Evolutionary conservation across 1,140 invertebrate genomes (phyloP).

Genomic region (Micrasema longulum): DNA sequence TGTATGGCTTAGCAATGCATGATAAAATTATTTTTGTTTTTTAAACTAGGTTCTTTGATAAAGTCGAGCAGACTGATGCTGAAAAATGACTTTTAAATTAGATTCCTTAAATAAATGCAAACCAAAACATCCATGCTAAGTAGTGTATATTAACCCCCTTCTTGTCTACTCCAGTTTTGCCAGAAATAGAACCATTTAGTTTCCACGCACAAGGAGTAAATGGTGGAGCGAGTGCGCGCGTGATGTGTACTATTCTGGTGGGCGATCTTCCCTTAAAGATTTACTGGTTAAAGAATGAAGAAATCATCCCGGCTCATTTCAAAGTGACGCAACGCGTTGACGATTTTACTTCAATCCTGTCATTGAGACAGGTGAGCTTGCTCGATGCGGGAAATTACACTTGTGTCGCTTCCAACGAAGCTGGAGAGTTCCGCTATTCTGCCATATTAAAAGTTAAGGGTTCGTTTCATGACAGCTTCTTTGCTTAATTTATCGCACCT

Average conservation of each 20-base stretch:
- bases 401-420: slow-evolving; percentile 81
- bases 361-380: slow-evolving; percentile 58
- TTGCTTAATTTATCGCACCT: slow-evolving; percentile 40
- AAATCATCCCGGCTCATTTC: slow-evolving; percentile 40
- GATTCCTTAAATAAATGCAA: background rate
- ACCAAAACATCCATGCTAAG: slow-evolving; percentile 11
- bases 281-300: slow-evolving; percentile 67
- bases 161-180: slow-evolving; percentile 70
- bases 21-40: slow-evolving; percentile 25
- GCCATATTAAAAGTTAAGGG: slow-evolving; percentile 72
- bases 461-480: slow-evolving; percentile 58
- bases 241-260: slow-evolving; percentile 77
- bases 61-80: background rate
- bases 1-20: slow-evolving; percentile 46
- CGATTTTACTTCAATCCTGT: slow-evolving; percentile 59
- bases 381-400: slow-evolving; percentile 77
- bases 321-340: slow-evolving; percentile 56
- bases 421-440: slow-evolving; percentile 77
- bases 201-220: slow-evolving; percentile 74
- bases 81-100: background rate
- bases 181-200: slow-evolving; percentile 76
- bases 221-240: slow-evolving; percentile 76
- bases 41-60: slow-evolving; percentile 18
- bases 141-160: slow-evolving; percentile 29
- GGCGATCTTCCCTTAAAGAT: slow-evolving; percentile 79